A percentile compares a stretch with the other conserved stretches of the same genome.
phyloP scores from a whole-genome alignment of 2,113 vertebrate genomes.

The Notarius quadriscutis region DNA sequence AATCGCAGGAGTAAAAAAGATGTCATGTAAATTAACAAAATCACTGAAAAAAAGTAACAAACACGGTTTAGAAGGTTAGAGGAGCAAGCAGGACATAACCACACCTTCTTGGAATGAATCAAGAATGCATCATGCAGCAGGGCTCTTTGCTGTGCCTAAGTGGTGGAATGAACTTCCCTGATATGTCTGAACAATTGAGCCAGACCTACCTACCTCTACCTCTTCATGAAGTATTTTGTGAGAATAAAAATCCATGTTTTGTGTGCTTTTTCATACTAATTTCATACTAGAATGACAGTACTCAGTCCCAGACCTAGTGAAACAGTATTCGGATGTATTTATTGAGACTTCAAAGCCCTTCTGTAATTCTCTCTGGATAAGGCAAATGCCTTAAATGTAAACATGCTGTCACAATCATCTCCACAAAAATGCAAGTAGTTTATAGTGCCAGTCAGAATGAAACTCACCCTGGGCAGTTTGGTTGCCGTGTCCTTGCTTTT shows the following conservation, averaged over 20 bases:
- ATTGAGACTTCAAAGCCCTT: background rate
- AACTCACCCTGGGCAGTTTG: conserved; percentile 88
- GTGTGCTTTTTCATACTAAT: background rate
- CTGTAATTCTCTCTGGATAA: background rate
- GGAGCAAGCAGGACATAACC: too few relatives aligned
- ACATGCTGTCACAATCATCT: background rate
- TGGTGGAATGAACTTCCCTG: background rate
- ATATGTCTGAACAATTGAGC: background rate
- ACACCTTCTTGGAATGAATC: too few relatives aligned
- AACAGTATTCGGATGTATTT: background rate
- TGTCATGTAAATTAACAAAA: too few relatives aligned
- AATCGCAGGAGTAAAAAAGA: too few relatives aligned
- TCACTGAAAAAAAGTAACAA: too few relatives aligned
- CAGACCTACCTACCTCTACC: background rate
- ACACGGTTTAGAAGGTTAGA: too few relatives aligned
- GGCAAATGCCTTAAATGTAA: background rate
- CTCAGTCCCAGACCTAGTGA: too few relatives aligned
- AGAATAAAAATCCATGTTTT: background rate
- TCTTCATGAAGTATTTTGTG: background rate
- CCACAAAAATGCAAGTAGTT: background rate
- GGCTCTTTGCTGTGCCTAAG: background rate
- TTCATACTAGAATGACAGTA: background rate
- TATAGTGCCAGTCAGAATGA: background rate
- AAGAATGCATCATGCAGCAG: too few relatives aligned
- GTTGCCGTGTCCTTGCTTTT: conserved; percentile 88